A percentile compares a stretch with the other conserved stretches of the same genome.
These are phyloP conservation scores for Amphiprion percula DNA, from an alignment of 2,113 vertebrate species.

Conservation along the genomic window DNA sequence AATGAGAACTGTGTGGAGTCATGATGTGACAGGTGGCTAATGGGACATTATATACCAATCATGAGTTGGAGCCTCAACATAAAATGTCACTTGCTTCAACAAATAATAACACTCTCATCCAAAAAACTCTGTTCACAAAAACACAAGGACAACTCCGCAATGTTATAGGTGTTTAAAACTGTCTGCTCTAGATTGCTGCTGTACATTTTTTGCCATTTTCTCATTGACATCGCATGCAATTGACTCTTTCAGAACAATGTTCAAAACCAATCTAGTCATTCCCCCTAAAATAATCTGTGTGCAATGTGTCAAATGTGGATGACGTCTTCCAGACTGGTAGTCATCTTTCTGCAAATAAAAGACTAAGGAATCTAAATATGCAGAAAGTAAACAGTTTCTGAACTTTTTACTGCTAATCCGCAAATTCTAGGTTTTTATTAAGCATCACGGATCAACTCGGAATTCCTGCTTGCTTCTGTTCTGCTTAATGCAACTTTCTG, in stretches of 20 bases:
- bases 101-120: constrained; percentile 57
- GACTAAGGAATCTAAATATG: constrained; percentile 8
- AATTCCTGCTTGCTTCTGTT: constrained; percentile 21
- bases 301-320: constrained; percentile 16
- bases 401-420: neutral
- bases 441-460: neutral
- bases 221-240: constrained; percentile 12
- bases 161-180: constrained; percentile 39
- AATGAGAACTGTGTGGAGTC: constrained; percentile 39
- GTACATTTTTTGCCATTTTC: constrained; percentile 17
- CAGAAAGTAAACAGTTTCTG: neutral
- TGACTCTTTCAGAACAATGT: constrained; percentile 15
- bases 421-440: constrained; percentile 23
- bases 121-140: constrained; percentile 39
- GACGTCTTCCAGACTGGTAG: constrained; percentile 10
- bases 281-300: constrained; percentile 18
- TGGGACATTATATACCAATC: constrained; percentile 51
- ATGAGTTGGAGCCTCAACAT: constrained; percentile 37
- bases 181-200: constrained; percentile 36
- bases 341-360: constrained; percentile 22
- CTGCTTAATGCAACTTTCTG: constrained; percentile 34
- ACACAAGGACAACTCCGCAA: constrained; percentile 52
- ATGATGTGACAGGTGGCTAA: constrained; percentile 76
- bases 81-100: constrained; percentile 50
- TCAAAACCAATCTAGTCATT: constrained; percentile 21